Evolutionary conservation across 2,888 invertebrate genomes (phyloP).

Genomic region (Drosophila hawaiiensis): DNA sequence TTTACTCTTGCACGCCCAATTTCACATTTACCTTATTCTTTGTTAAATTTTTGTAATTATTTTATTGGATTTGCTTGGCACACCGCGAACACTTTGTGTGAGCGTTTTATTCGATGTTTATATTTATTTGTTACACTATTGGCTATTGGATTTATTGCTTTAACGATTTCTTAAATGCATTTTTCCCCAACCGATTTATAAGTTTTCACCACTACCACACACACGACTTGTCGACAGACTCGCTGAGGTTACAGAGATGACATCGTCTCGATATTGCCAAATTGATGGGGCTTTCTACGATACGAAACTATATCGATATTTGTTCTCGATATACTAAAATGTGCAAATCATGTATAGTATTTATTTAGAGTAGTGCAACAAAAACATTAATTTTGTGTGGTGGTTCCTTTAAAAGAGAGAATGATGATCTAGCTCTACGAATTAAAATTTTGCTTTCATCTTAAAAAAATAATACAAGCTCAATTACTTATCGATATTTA

Average conservation of each 20-base stretch:
- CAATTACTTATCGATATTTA: constrained; percentile 3
- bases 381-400: background rate
- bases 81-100: constrained; percentile 41
- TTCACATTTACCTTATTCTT: constrained; percentile 70
- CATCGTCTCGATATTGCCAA: constrained; percentile 25
- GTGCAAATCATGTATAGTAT: background rate
- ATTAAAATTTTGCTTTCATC: no score
- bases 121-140: constrained; percentile 19
- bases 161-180: constrained; percentile 55
- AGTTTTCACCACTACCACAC: constrained; percentile 62
- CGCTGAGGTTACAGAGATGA: constrained; percentile 47
- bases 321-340: constrained; percentile 1
- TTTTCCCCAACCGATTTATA: constrained; percentile 53
- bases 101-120: constrained; percentile 28
- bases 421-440: no score
- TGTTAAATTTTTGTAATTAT: constrained; percentile 30
- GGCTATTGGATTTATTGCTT: constrained; percentile 20
- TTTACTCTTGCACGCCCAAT: constrained; percentile 77
- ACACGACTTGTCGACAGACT: constrained; percentile 61
- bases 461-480: no score
- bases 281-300: background rate
- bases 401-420: background rate
- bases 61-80: constrained; percentile 35
- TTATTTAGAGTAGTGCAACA: background rate
- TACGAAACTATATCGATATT: constrained; percentile 11